Conservation (phyloP, 1,140 invertebrate genomes). For the Drosophila bifasciata region DNA sequence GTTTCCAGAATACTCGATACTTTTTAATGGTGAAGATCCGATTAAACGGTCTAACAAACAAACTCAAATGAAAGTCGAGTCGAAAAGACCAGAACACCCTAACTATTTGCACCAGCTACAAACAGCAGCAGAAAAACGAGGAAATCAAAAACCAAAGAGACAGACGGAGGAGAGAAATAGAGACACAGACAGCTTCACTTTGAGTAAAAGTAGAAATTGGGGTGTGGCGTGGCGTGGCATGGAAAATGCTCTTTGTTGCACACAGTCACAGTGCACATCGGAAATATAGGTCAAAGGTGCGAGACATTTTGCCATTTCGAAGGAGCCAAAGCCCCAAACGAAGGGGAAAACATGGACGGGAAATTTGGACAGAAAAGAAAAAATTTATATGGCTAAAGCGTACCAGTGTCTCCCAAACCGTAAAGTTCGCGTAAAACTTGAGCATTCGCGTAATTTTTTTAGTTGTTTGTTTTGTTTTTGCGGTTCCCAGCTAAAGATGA, state of each 20-base stretch:
- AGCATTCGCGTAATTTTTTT: constrained; percentile 13
- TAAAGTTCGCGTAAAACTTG: not conserved
- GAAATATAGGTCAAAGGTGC: constrained; percentile 54
- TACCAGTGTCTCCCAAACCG: not conserved
- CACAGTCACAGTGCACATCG: constrained; percentile 39
- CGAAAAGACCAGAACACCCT: no score
- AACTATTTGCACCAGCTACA: constrained; percentile 62
- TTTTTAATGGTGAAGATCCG: no score
- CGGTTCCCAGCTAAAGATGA: constrained; percentile 37
- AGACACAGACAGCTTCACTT: constrained; percentile 60
- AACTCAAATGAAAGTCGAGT: constrained; percentile 33
- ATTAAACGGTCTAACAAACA: constrained; percentile 21
- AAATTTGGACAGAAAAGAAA: constrained; percentile 27
- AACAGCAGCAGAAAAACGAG: constrained; percentile 13
- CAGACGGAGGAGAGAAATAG: constrained; percentile 3
- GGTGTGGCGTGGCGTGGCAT: constrained; percentile 4
- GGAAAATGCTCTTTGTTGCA: constrained; percentile 25
- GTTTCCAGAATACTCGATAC: no score
- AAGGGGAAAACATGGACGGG: constrained; percentile 7
- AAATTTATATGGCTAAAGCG: no score
- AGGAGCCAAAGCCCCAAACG: constrained; percentile 24
- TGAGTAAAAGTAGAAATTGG: constrained; percentile 54
- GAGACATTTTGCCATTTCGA: constrained; percentile 55
- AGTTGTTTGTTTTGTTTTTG: constrained; percentile 33
- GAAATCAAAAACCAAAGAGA: constrained; percentile 15